These are phyloP conservation scores for Caranx melampygus DNA, from an alignment of 2,113 vertebrate species.

Conservation along the genomic window DNA sequence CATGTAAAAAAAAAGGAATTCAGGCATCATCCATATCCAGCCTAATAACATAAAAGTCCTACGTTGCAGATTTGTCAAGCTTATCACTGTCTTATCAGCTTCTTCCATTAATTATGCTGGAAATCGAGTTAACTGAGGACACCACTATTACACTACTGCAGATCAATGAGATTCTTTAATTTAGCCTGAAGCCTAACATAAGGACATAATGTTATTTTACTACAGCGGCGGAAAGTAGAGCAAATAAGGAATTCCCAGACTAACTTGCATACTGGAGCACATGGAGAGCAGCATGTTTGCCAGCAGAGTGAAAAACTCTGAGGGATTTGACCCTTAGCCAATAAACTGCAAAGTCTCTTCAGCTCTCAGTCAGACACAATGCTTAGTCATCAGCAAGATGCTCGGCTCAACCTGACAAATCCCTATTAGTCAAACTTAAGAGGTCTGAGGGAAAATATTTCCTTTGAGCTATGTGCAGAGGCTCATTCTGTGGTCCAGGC, in stretches of 20 bases:
- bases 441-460: slow-evolving; percentile 50
- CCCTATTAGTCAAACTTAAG: slow-evolving; percentile 59
- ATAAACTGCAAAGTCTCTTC: slow-evolving; percentile 54
- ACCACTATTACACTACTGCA: slow-evolving; percentile 49
- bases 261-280: slow-evolving; percentile 43
- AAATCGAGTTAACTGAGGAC: slow-evolving; percentile 46
- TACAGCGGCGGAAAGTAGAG: slow-evolving; percentile 44
- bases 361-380: slow-evolving; percentile 53
- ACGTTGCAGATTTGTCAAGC: slow-evolving; percentile 14
- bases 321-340: slow-evolving; percentile 72
- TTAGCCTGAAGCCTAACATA: slow-evolving; percentile 51
- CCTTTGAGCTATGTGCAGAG: slow-evolving; percentile 50
- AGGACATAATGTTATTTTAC: slow-evolving; percentile 42
- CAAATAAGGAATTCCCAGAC: slow-evolving; percentile 50
- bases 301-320: slow-evolving; percentile 67
- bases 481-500: slow-evolving; percentile 10
- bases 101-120: slow-evolving; percentile 55
- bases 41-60: background rate
- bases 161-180: slow-evolving; percentile 65
- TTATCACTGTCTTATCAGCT: slow-evolving; percentile 47
- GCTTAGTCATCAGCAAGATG: slow-evolving; percentile 64
- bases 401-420: slow-evolving; percentile 62
- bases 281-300: slow-evolving; percentile 68
- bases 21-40: background rate
- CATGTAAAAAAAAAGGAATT: background rate